A percentile compares a stretch with the other conserved stretches of the same genome.
Evolutionary conservation across 1,140 invertebrate species (phyloP).

Genomic region (Ceratina australensis): DNA sequence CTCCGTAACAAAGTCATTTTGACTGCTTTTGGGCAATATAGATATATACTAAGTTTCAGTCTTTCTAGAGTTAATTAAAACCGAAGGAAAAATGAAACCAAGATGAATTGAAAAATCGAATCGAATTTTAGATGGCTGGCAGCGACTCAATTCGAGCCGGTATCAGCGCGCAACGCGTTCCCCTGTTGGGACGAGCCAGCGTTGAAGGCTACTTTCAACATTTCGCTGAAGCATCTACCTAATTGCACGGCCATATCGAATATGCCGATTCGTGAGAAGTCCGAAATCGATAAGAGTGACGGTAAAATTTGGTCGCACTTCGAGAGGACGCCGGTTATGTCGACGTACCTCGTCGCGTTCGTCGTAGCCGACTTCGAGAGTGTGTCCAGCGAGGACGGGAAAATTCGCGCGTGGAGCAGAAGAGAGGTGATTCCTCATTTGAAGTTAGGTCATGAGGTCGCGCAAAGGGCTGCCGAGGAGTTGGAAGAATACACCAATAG

Average conservation of each 20-base stretch:
- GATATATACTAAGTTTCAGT: too few relatives aligned
- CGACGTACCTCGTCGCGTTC: constrained; percentile 89
- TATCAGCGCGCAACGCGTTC: constrained; percentile 84
- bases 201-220: constrained; percentile 81
- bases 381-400: constrained; percentile 55
- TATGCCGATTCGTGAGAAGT: constrained; percentile 74
- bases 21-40: too few relatives aligned
- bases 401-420: constrained; percentile 78
- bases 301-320: constrained; percentile 31
- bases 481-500: constrained; percentile 67
- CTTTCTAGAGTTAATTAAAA: too few relatives aligned
- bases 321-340: constrained; percentile 80
- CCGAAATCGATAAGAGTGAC: neutral
- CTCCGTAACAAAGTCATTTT: too few relatives aligned
- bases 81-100: too few relatives aligned
- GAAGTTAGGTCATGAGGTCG: constrained; percentile 70
- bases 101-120: neutral
- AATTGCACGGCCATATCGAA: constrained; percentile 78
- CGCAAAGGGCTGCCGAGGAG: constrained; percentile 67
- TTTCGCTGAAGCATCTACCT: constrained; percentile 79
- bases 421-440: constrained; percentile 80
- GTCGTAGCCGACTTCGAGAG: constrained; percentile 84
- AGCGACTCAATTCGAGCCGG: constrained; percentile 86
- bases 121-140: constrained; percentile 71
- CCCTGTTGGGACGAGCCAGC: constrained; percentile 88